A percentile compares a stretch with the other conserved stretches of the same genome.
These are phyloP conservation scores for Siderastrea radians DNA, from an alignment of 92 coral and sea anemone species.

Conservation along the genomic window DNA sequence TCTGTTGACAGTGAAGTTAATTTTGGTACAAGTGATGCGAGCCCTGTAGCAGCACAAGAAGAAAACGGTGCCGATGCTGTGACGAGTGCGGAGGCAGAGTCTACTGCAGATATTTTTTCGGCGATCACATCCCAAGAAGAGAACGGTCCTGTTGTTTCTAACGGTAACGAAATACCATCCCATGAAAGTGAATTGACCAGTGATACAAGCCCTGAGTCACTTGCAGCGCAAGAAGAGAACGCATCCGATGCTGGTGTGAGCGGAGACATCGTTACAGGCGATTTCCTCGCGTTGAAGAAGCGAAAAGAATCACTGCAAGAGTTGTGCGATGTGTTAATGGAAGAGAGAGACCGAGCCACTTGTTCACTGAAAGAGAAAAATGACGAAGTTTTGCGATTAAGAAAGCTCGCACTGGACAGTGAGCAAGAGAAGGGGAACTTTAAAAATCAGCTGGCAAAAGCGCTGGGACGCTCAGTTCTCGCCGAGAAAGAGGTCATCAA, in stretches of 20 bases:
- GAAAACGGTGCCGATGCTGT: constrained; percentile 1
- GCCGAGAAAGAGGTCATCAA: constrained; percentile 36
- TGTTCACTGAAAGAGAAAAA: constrained; percentile 20
- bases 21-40: not conserved
- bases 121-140: no score
- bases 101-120: not conserved
- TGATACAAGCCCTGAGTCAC: not conserved
- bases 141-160: no score
- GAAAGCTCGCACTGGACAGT: constrained; percentile 18
- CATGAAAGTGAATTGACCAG: no score
- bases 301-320: constrained; percentile 63
- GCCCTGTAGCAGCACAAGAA: not conserved
- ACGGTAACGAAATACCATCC: no score
- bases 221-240: not conserved
- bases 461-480: not conserved
- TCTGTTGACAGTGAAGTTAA: not conserved
- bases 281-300: constrained; percentile 10
- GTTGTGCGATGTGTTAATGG: constrained; percentile 52
- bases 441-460: constrained; percentile 46
- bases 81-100: no score
- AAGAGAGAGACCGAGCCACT: constrained; percentile 48
- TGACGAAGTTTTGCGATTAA: constrained; percentile 26
- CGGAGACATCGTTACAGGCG: not conserved
- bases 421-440: constrained; percentile 57
- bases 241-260: not conserved